These are phyloP conservation scores for Pelecanoides urinatrix DNA, from an alignment of 2,113 vertebrate genomes.

Conservation along the genomic window DNA sequence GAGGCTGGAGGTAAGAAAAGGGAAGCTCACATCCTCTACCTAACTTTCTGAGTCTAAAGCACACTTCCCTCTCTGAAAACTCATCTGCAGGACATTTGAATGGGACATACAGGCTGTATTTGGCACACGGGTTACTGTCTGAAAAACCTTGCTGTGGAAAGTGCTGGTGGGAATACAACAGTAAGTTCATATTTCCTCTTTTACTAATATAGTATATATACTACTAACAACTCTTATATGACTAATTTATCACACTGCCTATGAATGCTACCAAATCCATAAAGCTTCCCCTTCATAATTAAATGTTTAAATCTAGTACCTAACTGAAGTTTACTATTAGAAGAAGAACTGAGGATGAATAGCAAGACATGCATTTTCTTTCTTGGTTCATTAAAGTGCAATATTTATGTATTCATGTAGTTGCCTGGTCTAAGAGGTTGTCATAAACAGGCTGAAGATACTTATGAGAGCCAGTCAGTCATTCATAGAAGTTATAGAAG, in stretches of 20 bases:
- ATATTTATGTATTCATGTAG: background rate
- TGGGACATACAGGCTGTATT: background rate
- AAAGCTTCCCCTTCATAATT: background rate
- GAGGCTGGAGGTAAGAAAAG: background rate
- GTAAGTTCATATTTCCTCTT: background rate
- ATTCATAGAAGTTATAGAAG: slow-evolving; percentile 63
- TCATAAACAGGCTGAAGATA: slow-evolving; percentile 63
- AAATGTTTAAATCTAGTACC: background rate
- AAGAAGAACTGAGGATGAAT: background rate
- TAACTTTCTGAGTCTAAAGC: background rate
- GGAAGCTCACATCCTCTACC: background rate
- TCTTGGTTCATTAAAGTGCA: background rate
- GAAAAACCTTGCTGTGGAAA: background rate
- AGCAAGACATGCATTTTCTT: background rate
- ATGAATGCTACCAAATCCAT: background rate
- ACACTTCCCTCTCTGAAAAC: background rate
- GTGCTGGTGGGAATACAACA: background rate
- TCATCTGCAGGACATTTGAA: background rate
- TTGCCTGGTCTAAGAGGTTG: slow-evolving; percentile 34
- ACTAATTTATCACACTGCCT: background rate
- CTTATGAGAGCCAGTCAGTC: slow-evolving; percentile 56
- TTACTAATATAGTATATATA: background rate
- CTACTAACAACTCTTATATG: background rate
- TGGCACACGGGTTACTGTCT: background rate
- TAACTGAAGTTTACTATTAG: background rate